Evolutionary conservation across 2,113 vertebrate species (phyloP).

Genomic region (Typhlomys cinereus): DNA sequence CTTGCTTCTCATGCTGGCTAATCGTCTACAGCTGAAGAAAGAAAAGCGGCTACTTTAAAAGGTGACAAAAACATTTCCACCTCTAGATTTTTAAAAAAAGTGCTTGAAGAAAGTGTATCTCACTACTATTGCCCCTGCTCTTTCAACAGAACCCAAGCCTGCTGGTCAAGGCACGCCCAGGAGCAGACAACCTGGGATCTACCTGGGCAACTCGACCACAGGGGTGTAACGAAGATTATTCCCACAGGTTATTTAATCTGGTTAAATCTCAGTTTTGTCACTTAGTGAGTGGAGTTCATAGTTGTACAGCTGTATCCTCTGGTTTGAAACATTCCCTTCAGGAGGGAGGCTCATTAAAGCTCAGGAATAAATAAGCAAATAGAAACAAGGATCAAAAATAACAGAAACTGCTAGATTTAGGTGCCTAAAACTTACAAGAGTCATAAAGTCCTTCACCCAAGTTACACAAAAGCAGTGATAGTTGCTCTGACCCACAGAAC

Average conservation of each 20-base stretch:
- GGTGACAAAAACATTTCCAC: not conserved
- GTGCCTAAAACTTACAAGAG: not conserved
- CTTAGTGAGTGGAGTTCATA: not conserved
- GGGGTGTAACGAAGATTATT: not conserved
- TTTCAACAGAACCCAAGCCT: not conserved
- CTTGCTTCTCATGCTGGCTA: not conserved
- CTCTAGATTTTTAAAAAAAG: not conserved
- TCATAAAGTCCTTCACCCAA: not conserved
- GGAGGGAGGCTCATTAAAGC: not conserved
- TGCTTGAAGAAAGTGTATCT: not conserved
- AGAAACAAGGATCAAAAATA: not conserved
- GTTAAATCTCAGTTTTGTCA: not conserved
- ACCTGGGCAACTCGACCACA: not conserved
- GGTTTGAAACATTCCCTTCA: not conserved
- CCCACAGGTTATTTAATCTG: not conserved
- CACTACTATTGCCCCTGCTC: not conserved
- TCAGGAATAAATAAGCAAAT: not conserved
- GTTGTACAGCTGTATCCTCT: not conserved
- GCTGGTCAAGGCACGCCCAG: not conserved
- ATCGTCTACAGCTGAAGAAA: not conserved
- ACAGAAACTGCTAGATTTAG: too few relatives aligned
- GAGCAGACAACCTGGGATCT: not conserved
- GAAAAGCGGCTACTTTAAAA: not conserved
- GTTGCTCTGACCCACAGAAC: not conserved
- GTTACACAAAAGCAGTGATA: not conserved